A percentile compares a stretch with the other conserved stretches of the same genome.
These are phyloP conservation scores for Bembecia ichneumoniformis DNA, from an alignment of 2,888 invertebrate species.

Conservation along the genomic window DNA sequence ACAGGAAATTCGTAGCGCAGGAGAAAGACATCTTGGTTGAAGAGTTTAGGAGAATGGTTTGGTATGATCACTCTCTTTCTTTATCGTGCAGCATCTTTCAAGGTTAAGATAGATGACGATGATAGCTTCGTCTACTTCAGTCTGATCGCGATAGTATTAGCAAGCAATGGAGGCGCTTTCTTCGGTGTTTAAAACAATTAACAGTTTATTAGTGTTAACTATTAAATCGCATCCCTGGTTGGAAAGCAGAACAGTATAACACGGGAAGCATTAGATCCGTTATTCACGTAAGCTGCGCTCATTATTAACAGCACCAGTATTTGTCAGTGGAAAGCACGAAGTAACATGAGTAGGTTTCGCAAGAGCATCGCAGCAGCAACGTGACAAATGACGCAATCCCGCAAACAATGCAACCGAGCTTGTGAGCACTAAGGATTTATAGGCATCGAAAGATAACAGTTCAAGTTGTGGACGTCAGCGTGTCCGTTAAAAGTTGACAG, in stretches of 20 bases:
- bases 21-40: no score
- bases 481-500: neutral
- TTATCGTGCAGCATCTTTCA: no score
- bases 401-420: slow-evolving; percentile 50
- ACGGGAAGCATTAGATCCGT: slow-evolving; percentile 22
- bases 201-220: no score
- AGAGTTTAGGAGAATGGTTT: no score
- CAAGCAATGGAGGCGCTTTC: no score
- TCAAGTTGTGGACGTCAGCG: slow-evolving; percentile 4
- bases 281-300: slow-evolving; percentile 30
- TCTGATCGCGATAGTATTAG: no score
- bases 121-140: no score
- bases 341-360: slow-evolving; percentile 42
- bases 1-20: no score
- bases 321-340: slow-evolving; percentile 40
- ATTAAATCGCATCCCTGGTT: no score
- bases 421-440: slow-evolving; percentile 30
- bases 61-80: no score
- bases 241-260: slow-evolving; percentile 15
- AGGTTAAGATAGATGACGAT: no score
- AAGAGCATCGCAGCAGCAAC: slow-evolving; percentile 37
- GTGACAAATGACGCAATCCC: slow-evolving; percentile 62
- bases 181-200: no score
- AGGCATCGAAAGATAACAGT: slow-evolving; percentile 21
- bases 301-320: slow-evolving; percentile 40